Evolutionary conservation across 1,140 invertebrate species (phyloP).

Genomic region (Arctopsyche grandis): DNA sequence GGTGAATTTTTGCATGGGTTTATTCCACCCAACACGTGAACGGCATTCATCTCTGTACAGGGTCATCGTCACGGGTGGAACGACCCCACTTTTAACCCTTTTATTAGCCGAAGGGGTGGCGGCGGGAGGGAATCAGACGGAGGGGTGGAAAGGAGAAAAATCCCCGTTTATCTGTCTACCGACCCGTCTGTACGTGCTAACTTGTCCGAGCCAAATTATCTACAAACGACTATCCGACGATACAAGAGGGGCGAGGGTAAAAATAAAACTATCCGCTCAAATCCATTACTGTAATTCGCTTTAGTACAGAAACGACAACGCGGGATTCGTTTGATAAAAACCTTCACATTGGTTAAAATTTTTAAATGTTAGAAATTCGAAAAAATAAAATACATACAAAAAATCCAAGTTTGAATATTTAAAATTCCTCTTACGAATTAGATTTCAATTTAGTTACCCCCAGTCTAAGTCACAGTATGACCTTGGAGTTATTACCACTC

Average conservation of each 20-base stretch:
- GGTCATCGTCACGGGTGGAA: slow-evolving; percentile 26
- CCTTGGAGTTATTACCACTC: too few species aligned
- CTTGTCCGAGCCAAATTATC: slow-evolving; percentile 3
- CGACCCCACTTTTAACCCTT: slow-evolving; percentile 23
- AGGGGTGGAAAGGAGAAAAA: slow-evolving; percentile 6
- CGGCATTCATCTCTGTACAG: slow-evolving; percentile 9
- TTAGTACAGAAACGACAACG: not conserved
- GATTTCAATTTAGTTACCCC: too few species aligned
- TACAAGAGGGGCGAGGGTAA: not conserved
- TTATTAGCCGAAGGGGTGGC: not conserved
- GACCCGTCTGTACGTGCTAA: slow-evolving; percentile 2
- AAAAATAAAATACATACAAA: too few species aligned
- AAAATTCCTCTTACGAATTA: too few species aligned
- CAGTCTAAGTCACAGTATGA: too few species aligned
- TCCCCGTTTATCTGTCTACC: slow-evolving; percentile 25
- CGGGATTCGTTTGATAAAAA: not conserved
- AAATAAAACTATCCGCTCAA: not conserved
- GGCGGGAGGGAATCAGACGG: not conserved
- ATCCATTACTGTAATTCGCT: not conserved
- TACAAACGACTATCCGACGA: not conserved
- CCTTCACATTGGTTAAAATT: too few species aligned
- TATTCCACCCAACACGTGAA: slow-evolving; percentile 18
- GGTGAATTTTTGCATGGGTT: not conserved
- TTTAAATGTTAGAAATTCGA: too few species aligned
- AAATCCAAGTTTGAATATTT: too few species aligned